Evolutionary conservation across 2,113 vertebrate genomes (phyloP), one percentile per base, ranked within the genome.

Genomic region (Chaenocephalus aceratus): DNA sequence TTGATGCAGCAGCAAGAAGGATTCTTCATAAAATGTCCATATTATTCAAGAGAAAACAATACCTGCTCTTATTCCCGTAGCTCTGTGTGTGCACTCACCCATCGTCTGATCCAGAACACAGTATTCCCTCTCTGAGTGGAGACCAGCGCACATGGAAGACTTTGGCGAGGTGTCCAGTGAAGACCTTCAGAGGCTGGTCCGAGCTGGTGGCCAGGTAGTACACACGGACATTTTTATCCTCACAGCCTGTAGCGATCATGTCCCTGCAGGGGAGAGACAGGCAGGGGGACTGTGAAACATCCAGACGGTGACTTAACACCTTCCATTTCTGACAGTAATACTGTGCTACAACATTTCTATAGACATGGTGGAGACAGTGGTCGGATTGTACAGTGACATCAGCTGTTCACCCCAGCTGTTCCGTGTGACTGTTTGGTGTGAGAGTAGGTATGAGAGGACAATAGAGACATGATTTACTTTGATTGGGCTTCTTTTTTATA

Each of bases 71-170:
- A 45, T 41, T 5, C 10, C 10, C 3, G 4, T 12, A 15, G 1
- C 4, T 61, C 0, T 60, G 13, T 68, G 30, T 41, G 41, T 15
- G 16, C 8, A 63, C 90, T 84, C 75, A 99, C 98, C 98, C 95
- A 4, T 99, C 98, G 84, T 99, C 98, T 46, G 98, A 99, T 68
- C 98, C 98, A 16, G 97, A 99, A 88, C 98, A 99, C 59, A 99
- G 96, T 82, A 97, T 97, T n/a, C 97, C 98, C 87, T 99, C 98
- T 86, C 97, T 94, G 66, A 99, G 95, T 4, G 98, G 97, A 70
- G 97, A 99, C 98, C 98, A 99, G 23, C 96, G 95, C 0, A 99
- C 98, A 12, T 99, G 97, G 86, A 99, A 99, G 10, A 99, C 98
- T 85, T 98, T 99, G 49, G 98, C 97, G 2, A 96, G 94, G 80